Evolutionary conservation across 2,888 invertebrate genomes (phyloP).

Genomic region (Diachrysia chrysitis): DNA sequence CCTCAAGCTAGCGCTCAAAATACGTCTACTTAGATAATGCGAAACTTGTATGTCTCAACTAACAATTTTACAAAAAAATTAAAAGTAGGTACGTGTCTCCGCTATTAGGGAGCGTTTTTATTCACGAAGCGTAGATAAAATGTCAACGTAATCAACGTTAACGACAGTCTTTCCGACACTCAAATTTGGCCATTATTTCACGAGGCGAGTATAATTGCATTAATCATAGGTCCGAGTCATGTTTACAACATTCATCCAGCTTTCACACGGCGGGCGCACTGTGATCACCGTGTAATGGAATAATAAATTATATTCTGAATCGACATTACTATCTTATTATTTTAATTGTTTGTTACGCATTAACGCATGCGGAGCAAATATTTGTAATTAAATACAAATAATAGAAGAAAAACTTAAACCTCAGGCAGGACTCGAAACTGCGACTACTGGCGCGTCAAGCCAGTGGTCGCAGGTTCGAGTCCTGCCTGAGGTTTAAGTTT

Average conservation of each 20-base stretch:
- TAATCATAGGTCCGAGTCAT: slow-evolving; percentile 32
- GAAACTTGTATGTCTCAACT: too few species aligned
- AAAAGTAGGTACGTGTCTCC: too few species aligned
- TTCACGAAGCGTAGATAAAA: slow-evolving; percentile 6
- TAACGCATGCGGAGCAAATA: too few species aligned
- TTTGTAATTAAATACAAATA: too few species aligned
- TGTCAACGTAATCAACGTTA: slow-evolving; percentile 25
- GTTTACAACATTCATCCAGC: slow-evolving; percentile 37
- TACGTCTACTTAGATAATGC: too few species aligned
- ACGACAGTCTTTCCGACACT: slow-evolving; percentile 30
- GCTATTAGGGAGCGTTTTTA: slow-evolving; percentile 1
- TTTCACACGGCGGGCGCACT: slow-evolving; percentile 43
- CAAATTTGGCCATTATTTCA: slow-evolving; percentile 34
- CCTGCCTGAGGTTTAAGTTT: too few species aligned
- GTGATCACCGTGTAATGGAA: slow-evolving; percentile 34
- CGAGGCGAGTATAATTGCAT: slow-evolving; percentile 35
- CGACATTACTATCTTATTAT: slow-evolving; percentile 26
- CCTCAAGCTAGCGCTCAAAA: neutral
- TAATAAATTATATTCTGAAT: slow-evolving; percentile 29
- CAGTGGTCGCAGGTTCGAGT: too few species aligned
- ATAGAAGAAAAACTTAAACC: too few species aligned
- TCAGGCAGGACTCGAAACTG: too few species aligned
- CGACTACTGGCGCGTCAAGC: too few species aligned
- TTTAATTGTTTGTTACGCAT: too few species aligned
- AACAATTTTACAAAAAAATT: too few species aligned